phyloP scores from a whole-genome alignment of 2,797 vertebrate species.

The Mycteria americana region DNA sequence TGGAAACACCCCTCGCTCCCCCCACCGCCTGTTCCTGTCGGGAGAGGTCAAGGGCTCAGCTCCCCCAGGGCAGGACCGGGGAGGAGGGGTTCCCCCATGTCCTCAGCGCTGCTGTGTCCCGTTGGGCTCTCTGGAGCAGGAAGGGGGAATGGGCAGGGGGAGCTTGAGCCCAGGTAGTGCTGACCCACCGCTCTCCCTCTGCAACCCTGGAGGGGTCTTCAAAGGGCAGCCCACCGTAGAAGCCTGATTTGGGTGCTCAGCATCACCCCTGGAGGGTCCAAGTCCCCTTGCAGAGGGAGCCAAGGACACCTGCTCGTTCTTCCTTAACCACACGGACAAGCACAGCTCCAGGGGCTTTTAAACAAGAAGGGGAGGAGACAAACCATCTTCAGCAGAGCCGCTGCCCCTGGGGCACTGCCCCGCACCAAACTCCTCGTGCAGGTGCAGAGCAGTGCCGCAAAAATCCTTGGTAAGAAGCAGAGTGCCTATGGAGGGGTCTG shows the following conservation, averaged over 20 bases:
- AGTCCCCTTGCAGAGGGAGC: background rate
- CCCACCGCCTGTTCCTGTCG: rapidly evolving
- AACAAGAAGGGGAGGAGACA: background rate
- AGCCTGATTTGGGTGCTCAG: background rate
- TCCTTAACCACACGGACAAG: background rate
- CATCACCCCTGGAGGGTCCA: background rate
- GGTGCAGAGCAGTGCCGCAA: background rate
- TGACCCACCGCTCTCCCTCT: background rate
- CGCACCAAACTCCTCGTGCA: rapidly evolving
- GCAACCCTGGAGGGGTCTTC: background rate
- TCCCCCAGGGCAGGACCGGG: background rate
- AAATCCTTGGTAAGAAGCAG: background rate
- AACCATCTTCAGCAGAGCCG: background rate
- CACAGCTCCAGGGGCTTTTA: background rate
- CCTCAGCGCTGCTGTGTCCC: background rate
- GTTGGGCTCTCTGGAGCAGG: background rate
- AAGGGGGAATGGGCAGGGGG: background rate
- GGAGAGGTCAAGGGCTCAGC: background rate
- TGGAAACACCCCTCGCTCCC: background rate
- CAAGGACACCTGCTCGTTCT: background rate
- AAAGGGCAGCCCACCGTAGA: background rate
- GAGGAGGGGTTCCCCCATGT: background rate
- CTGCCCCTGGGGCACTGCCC: background rate
- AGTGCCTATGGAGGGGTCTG: background rate
- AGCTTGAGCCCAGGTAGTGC: background rate